Conservation (phyloP, 2,888 invertebrate genomes). For the Cosmia pyralina region DNA sequence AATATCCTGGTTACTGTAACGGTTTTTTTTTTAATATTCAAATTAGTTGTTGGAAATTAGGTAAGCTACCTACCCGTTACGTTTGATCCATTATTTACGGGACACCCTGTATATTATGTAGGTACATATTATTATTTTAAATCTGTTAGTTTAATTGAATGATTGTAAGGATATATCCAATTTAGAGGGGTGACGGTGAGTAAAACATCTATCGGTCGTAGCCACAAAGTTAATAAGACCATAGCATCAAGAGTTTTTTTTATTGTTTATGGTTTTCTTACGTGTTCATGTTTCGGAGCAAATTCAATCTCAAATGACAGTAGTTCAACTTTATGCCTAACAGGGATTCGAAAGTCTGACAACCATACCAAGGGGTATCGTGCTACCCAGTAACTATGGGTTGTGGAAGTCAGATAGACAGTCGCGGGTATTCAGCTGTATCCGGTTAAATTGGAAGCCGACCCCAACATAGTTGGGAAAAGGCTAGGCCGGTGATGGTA, state of each 20-base stretch:
- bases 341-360: background rate
- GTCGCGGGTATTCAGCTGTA: background rate
- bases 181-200: constrained; percentile 26
- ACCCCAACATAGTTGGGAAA: background rate
- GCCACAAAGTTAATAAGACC: background rate
- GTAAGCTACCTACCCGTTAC: too few species aligned
- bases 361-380: background rate
- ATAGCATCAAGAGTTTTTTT: background rate
- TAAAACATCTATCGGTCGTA: background rate
- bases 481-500: too few species aligned
- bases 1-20: too few species aligned
- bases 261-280: too few species aligned
- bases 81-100: too few species aligned
- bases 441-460: background rate
- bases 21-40: too few species aligned
- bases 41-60: too few species aligned
- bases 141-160: too few species aligned
- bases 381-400: background rate
- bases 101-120: too few species aligned
- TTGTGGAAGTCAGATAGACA: background rate
- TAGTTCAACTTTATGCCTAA: background rate
- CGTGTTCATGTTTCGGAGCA: background rate
- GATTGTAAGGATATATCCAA: constrained; percentile 37
- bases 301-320: background rate
- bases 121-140: too few species aligned